Evolutionary conservation across 2,888 invertebrate genomes (phyloP), one percentile per base, ranked within the genome.

Genomic region (Apamea crenata): DNA sequence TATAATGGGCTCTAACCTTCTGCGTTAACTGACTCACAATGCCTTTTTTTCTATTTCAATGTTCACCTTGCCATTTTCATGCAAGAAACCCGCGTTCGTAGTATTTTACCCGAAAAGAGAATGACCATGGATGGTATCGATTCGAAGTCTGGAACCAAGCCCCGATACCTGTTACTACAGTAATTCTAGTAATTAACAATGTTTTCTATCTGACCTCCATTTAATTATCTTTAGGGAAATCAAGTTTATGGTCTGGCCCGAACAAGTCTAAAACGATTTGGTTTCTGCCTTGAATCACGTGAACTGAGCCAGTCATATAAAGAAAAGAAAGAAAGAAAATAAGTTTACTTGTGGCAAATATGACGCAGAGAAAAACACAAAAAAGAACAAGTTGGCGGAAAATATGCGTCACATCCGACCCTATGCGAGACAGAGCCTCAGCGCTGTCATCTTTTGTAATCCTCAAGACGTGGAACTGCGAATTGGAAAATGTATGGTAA

Each of bases 211-310:
- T 44, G 44, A 32, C 44, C 53, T 71, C 25, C 25, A n/a, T 56
- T n/a, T 25, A 1, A 21, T 8, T 50, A 40, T 36, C 80, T 32
- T n/a, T 56, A 16, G 80, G 79, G 80, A 80, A 78, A 80, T 80
- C 36, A 40, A 50, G 29, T 59, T 25, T 25, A 59, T 50, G 36
- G n/a, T 53, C 32, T 47, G 32, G 2, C 18, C 36, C 36, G 36
- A 63, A 32, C n/a, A 25, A 70, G 12, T 59, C 21, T 18, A 25
- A n/a, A 78, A 61, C 50, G 40, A 50, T 36, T 78, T 14, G 32
- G 29, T 78, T 36, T 16, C 40, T 61, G 18, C 36, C 29, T 40
- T 29, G 16, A 40, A 7, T 40, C 40, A 40, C 40, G 40, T 40
- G 40, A 40, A 40, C 40, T 40, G 7, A 40, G 7, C 40, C 40